Evolutionary conservation across 2,797 vertebrate genomes (phyloP), one percentile per base, ranked within the genome.

Genomic region (Ficedula albicollis): DNA sequence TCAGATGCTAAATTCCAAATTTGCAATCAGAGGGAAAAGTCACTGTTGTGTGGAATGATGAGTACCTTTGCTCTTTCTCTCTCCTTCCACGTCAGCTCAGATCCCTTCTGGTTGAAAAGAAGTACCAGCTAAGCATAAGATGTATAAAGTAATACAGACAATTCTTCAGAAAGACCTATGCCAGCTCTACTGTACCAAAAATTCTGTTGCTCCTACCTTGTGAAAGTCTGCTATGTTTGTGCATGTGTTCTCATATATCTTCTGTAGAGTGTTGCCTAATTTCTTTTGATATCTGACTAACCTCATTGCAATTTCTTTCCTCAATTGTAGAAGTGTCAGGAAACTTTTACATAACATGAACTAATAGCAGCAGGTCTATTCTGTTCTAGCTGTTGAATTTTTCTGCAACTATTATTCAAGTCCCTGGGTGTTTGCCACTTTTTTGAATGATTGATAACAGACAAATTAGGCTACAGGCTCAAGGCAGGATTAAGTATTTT

Each of bases 241-340:
- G 44, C 54, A 8, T 84, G 73, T 78, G 55, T 90, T 86, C 76
- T 90, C 48, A 15, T 46, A 2, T 48, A 52, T 91, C 62, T 94
- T 89, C 70, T 84, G 21, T 59, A 34, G 43, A 76, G 32, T 30
- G 27, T 46, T 93, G 59, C 36, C 63, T 95, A 79, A 94, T 95
- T 84, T 91, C 74, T 95, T 94, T 79, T 91, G 95, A 93, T 91
- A 82, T 8, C 87, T 95, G 96, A 95, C 91, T 90, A 88, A 95
- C 60, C 87, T 91, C 52, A 81, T 81, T 91, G 89, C 51, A 59
- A 51, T 84, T 93, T 93, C 41, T 84, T 93, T 93, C 41, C 75
- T 85, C 68, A 64, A 0, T 1, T 66, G n/a, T 49, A 79, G 62
- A 89, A 89, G 55, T 76, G 73, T 69, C 73, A 79, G 56, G 51